Conservation (phyloP, 37 sponge, comb jelly and placozoan genomes). For the Hexactinellida sp. region DNA sequence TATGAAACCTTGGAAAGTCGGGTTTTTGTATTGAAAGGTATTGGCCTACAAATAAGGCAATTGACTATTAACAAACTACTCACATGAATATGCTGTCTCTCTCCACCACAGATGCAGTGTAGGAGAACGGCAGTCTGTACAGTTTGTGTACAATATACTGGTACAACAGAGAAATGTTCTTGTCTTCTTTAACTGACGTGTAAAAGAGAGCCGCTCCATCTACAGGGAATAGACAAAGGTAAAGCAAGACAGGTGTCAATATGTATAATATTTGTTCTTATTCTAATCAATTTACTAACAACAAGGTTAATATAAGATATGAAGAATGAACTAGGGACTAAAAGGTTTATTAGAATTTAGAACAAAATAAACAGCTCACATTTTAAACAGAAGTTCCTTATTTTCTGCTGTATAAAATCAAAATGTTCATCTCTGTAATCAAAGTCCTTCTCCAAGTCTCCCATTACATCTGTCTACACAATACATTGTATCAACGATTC, state of each 20-base stretch:
- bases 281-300: background rate
- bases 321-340: too few relatives aligned
- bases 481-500: background rate
- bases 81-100: slow-evolving; percentile 87
- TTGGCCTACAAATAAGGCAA: too few relatives aligned
- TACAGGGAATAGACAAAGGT: too few relatives aligned
- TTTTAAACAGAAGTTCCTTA: slow-evolving; percentile 82
- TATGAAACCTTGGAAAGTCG: too few relatives aligned
- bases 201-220: slow-evolving; percentile 94
- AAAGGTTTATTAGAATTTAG: too few relatives aligned
- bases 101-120: slow-evolving; percentile 72
- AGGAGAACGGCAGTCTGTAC: slow-evolving; percentile 62
- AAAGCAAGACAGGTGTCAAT: background rate
- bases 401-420: slow-evolving; percentile 91
- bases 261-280: background rate
- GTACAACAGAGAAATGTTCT: slow-evolving; percentile 63
- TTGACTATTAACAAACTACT: slow-evolving; percentile 21
- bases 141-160: slow-evolving; percentile 77
- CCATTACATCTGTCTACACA: slow-evolving; percentile 40
- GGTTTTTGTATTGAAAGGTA: too few relatives aligned
- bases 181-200: slow-evolving; percentile 59
- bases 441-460: slow-evolving; percentile 72
- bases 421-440: slow-evolving; percentile 83
- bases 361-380: too few relatives aligned
- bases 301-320: background rate